Conservation (phyloP, 1,140 invertebrate species). For the Pteromalus puparum region DNA sequence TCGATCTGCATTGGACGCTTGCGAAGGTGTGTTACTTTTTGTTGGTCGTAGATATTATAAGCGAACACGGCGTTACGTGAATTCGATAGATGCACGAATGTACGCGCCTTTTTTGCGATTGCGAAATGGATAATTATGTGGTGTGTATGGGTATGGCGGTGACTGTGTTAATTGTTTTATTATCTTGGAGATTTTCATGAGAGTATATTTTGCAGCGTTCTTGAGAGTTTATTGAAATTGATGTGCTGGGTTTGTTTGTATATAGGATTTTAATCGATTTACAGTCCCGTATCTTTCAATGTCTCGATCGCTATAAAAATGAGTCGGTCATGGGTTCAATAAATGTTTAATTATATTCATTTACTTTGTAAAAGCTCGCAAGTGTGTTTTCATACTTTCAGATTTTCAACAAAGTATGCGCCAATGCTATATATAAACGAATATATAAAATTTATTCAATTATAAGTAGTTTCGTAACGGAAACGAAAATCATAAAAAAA, state of each 20-base stretch:
- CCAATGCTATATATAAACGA: too few relatives aligned
- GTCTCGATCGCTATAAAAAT: too few relatives aligned
- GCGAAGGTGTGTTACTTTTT: conserved; percentile 45
- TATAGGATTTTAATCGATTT: neutral
- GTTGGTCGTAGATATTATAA: neutral
- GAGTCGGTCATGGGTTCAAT: neutral
- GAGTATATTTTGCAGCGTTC: neutral
- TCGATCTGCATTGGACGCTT: conserved; percentile 31
- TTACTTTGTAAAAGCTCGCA: neutral
- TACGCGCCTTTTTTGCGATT: neutral
- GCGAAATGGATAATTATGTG: conserved; percentile 8
- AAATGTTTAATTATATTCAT: neutral
- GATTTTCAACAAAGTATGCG: too few relatives aligned
- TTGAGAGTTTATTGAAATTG: too few relatives aligned
- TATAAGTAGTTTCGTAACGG: neutral
- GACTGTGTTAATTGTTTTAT: conserved; percentile 5
- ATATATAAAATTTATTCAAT: neutral
- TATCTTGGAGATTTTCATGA: neutral
- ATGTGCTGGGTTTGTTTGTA: neutral
- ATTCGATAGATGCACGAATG: conserved; percentile 24
- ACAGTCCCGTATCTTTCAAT: too few relatives aligned
- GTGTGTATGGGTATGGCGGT: conserved; percentile 5
- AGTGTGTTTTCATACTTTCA: too few relatives aligned
- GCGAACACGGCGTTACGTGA: conserved; percentile 36
- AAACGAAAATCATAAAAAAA: neutral